These are phyloP conservation scores for Scytalopus superciliaris DNA, from an alignment of 2,113 vertebrate species.

Conservation along the genomic window DNA sequence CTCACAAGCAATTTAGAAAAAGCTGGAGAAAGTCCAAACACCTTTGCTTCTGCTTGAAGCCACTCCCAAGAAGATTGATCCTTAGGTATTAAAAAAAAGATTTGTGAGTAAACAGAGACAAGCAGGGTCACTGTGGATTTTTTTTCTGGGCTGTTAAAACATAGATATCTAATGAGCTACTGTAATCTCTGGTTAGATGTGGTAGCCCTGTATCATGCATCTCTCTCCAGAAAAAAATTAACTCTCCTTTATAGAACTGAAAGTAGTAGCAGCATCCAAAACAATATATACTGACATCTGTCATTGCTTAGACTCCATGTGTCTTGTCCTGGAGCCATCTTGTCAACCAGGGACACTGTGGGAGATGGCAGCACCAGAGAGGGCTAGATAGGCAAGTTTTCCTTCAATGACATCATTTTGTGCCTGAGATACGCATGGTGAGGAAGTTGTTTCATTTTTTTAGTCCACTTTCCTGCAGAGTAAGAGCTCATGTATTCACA, in stretches of 20 bases:
- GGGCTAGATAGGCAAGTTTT: background rate
- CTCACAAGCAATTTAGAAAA: background rate
- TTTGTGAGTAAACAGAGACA: background rate
- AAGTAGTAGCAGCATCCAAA: background rate
- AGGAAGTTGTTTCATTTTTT: background rate
- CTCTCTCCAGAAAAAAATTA: background rate
- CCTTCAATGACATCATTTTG: background rate
- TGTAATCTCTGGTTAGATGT: background rate
- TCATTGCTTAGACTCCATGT: background rate
- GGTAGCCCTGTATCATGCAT: background rate
- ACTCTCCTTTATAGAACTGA: background rate
- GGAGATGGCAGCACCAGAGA: background rate
- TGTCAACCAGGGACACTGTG: background rate
- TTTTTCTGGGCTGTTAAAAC: background rate
- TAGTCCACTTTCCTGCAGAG: background rate
- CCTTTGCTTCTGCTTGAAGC: background rate
- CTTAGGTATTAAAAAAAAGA: background rate
- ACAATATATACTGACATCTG: accelerated
- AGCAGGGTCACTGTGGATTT: background rate
- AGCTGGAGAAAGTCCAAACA: background rate
- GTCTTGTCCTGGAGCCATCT: background rate
- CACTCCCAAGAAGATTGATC: background rate
- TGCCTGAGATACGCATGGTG: background rate
- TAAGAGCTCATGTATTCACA: background rate
- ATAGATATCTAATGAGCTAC: background rate